Evolutionary conservation across 2,113 vertebrate genomes (phyloP), one percentile per base, ranked within the genome.

Genomic region (Periophthalmodon schlosseri): DNA sequence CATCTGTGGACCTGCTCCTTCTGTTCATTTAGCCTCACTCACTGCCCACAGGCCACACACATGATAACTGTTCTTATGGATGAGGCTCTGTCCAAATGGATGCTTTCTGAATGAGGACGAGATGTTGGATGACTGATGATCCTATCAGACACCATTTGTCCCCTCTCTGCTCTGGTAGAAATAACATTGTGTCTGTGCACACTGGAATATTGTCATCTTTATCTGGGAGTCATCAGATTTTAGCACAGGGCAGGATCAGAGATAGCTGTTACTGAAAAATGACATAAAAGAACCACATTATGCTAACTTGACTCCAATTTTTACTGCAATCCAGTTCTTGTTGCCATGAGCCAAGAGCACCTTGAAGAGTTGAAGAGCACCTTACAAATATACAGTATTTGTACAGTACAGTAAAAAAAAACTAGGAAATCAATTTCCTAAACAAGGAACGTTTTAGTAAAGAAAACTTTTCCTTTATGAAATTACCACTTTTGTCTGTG

Each of bases 121-220:
- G 60, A 64, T 74, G 77, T 68, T 81, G 58, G 56, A 74, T 65
- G 67, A 81, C 58, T 68, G 73, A 80, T 87, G 57, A 88, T 87
- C 90, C 73, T 69, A 91, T 93, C 91, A 91, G 61, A 66, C 74
- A 76, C 79, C 60, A 76, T 80, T 80, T 76, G 77, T 80, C 70
- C 23, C 50, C 21, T 70, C 72, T 72, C 52, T 77, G 47, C 78
- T 77, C 75, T 67, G 76, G 80, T 78, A 75, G 58, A 89, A 90
- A 91, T 88, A 28, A 64, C 81, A 86, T 89, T 79, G 49, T 80
- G 67, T 74, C 72, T 79, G 74, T 77, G 70, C 76, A 78, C 70
- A 70, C 60, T 47, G 49, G 68, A 76, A 76, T 74, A 74, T 74
- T 72, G 70, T 78, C 70, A 52, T 72, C 70, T 82, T 69, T 74